These are phyloP conservation scores for Zaprionus nigranus DNA, from an alignment of 1,140 invertebrate genomes.

Conservation along the genomic window DNA sequence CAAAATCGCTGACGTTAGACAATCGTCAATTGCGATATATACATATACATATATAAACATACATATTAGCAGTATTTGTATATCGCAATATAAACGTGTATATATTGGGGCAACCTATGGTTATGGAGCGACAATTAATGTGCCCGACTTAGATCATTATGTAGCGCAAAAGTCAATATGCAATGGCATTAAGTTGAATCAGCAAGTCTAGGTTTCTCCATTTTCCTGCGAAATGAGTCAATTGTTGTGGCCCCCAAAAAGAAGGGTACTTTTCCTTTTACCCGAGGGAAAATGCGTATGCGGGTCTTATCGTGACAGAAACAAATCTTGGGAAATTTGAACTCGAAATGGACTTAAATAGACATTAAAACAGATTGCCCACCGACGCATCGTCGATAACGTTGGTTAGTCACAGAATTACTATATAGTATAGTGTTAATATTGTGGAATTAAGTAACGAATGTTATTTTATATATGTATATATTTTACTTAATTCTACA, in stretches of 20 bases:
- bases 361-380: not conserved
- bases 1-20: too few relatives aligned
- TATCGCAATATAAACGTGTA: not conserved
- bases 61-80: not conserved
- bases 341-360: not conserved
- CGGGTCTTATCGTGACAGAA: slow-evolving; percentile 17
- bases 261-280: too few relatives aligned
- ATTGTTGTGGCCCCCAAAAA: not conserved
- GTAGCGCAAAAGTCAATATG: not conserved
- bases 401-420: not conserved
- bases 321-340: slow-evolving; percentile 3
- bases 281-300: not conserved
- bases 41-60: not conserved
- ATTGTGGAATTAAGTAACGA: too few relatives aligned
- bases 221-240: not conserved
- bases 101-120: not conserved
- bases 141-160: not conserved
- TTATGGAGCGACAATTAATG: not conserved
- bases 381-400: not conserved
- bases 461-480: too few relatives aligned
- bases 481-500: too few relatives aligned
- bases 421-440: too few relatives aligned
- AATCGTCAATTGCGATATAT: too few relatives aligned
- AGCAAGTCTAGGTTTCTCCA: not conserved
- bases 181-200: not conserved